Evolutionary conservation across 2,797 vertebrate genomes (phyloP).

Genomic region (Propithecus deckenii): DNA sequence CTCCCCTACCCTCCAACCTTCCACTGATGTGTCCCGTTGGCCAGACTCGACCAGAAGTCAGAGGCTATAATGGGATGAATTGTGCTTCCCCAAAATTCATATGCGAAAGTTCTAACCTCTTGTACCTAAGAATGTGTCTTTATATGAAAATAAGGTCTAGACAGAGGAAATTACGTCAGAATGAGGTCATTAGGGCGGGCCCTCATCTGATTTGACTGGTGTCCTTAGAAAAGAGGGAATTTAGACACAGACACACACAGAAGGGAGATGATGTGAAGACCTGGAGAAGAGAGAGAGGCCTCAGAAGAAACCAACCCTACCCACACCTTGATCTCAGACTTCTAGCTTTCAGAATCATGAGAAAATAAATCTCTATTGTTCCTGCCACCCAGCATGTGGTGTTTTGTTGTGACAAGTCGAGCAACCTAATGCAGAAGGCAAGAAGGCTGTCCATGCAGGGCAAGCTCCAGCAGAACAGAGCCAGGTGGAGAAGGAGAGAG

Average conservation of each 20-base stretch:
- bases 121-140: background rate
- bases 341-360: background rate
- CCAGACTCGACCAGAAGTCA: background rate
- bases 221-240: background rate
- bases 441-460: background rate
- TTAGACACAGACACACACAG: background rate
- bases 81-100: background rate
- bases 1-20: background rate
- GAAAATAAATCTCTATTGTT: background rate
- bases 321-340: background rate
- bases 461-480: too few species aligned
- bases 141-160: background rate
- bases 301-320: background rate
- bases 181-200: background rate
- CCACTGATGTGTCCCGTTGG: background rate
- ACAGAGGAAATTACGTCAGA: background rate
- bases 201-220: background rate
- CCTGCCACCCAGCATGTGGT: too few species aligned
- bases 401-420: background rate
- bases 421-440: background rate
- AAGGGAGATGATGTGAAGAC: background rate
- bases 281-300: background rate
- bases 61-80: background rate
- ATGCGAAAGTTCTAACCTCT: background rate
- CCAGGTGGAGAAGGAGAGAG: too few species aligned